A percentile compares a stretch with the other conserved stretches of the same genome.
Evolutionary conservation across 2,888 invertebrate genomes (phyloP).

Genomic region (Leucozona laternaria): DNA sequence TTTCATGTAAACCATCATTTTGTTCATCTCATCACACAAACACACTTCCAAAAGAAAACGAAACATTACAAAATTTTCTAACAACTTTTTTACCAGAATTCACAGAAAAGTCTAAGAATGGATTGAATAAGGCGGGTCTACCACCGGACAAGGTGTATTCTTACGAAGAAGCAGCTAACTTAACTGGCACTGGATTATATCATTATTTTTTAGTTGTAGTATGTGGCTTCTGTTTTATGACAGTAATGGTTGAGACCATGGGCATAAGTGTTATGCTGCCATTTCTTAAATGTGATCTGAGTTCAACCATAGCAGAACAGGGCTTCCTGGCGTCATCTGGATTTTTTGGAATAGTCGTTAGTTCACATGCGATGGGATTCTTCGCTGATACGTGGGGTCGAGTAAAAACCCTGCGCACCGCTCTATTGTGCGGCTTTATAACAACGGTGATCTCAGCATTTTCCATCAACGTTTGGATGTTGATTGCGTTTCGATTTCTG

Average conservation of each 20-base stretch:
- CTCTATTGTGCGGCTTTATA: constrained; percentile 85
- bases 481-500: constrained; percentile 86
- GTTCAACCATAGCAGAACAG: constrained; percentile 86
- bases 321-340: constrained; percentile 88
- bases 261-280: constrained; percentile 88
- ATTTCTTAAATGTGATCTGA: constrained; percentile 88
- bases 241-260: constrained; percentile 88
- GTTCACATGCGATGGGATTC: constrained; percentile 92
- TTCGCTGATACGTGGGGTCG: constrained; percentile 91
- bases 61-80: too few relatives aligned
- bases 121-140: not conserved
- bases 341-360: constrained; percentile 88
- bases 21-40: too few relatives aligned
- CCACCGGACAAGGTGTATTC: constrained; percentile 75
- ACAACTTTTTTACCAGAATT: too few relatives aligned
- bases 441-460: constrained; percentile 86
- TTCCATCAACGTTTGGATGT: constrained; percentile 86
- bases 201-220: constrained; percentile 86
- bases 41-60: too few relatives aligned
- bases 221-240: constrained; percentile 87
- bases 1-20: too few relatives aligned
- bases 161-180: constrained; percentile 81
- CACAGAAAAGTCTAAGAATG: constrained; percentile 27
- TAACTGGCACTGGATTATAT: constrained; percentile 86
- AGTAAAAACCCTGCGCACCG: constrained; percentile 85